These are phyloP conservation scores for Tineola bisselliella DNA, from an alignment of 2,888 invertebrate genomes.

Conservation along the genomic window DNA sequence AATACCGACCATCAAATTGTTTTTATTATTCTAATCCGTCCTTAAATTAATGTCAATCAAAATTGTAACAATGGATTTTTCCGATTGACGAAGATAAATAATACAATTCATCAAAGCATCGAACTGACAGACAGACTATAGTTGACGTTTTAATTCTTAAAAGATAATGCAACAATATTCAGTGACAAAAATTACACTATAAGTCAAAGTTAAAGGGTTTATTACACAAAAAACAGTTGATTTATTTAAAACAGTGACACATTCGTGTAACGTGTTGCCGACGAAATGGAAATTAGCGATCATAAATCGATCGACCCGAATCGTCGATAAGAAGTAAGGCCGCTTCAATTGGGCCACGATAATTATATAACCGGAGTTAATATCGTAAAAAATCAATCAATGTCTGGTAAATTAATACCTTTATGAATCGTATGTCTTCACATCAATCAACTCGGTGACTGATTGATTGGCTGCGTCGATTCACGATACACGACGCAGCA, in stretches of 20 bases:
- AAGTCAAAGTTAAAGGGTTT: background rate
- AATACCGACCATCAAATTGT: too few relatives aligned
- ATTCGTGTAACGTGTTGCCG: background rate
- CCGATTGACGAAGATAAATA: background rate
- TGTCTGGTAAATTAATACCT: constrained; percentile 54
- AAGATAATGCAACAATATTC: background rate
- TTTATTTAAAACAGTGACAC: background rate
- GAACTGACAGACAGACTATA: background rate
- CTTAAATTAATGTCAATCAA: background rate
- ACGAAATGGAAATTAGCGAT: background rate
- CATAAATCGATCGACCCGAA: constrained; percentile 7
- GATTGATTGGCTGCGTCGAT: constrained; percentile 49
- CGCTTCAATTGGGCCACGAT: background rate
- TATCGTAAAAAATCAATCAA: constrained; percentile 42
- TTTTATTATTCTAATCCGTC: background rate
- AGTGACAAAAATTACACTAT: too few relatives aligned
- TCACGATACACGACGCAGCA: constrained; percentile 36
- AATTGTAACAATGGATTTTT: background rate
- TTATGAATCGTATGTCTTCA: constrained; percentile 51
- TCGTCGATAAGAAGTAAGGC: background rate
- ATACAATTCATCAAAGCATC: background rate
- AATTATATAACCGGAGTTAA: constrained; percentile 5
- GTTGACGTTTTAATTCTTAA: background rate
- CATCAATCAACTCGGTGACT: constrained; percentile 48
- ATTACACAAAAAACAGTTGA: background rate